phyloP scores from a whole-genome alignment of 2,113 vertebrate genomes.

The Ailurus styani region DNA sequence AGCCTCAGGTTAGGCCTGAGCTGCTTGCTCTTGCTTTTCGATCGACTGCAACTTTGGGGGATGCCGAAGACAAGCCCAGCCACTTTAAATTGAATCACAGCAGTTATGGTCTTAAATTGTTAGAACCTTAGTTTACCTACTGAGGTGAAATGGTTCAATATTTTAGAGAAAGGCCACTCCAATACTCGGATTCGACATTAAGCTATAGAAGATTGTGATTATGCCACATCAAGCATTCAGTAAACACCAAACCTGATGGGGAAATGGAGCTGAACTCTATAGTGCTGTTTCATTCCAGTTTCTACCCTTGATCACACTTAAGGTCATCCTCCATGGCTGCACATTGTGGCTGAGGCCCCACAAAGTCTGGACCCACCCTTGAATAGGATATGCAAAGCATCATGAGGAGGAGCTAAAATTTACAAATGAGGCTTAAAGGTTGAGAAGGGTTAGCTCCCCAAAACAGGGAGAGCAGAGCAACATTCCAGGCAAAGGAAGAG shows the following conservation, averaged over 20 bases:
- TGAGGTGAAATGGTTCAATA: neutral
- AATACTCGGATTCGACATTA: neutral
- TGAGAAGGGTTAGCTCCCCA: neutral
- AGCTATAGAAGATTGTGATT: neutral
- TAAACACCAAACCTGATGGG: neutral
- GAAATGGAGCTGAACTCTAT: neutral
- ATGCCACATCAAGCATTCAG: neutral
- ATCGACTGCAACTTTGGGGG: neutral
- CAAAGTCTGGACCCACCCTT: neutral
- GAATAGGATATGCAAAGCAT: neutral
- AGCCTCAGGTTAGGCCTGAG: neutral
- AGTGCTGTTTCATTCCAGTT: neutral
- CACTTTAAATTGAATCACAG: neutral
- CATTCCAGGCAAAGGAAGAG: neutral
- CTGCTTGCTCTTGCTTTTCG: neutral
- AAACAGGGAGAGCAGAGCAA: neutral
- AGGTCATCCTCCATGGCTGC: neutral
- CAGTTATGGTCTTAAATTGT: neutral
- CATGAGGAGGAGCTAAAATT: neutral
- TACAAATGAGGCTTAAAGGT: neutral
- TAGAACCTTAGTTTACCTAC: neutral
- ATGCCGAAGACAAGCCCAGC: neutral
- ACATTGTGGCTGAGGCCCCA: neutral
- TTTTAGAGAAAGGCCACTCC: neutral
- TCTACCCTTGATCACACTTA: neutral